Conservation (phyloP, 2,888 invertebrate species). For the Eurytoma californica region DNA sequence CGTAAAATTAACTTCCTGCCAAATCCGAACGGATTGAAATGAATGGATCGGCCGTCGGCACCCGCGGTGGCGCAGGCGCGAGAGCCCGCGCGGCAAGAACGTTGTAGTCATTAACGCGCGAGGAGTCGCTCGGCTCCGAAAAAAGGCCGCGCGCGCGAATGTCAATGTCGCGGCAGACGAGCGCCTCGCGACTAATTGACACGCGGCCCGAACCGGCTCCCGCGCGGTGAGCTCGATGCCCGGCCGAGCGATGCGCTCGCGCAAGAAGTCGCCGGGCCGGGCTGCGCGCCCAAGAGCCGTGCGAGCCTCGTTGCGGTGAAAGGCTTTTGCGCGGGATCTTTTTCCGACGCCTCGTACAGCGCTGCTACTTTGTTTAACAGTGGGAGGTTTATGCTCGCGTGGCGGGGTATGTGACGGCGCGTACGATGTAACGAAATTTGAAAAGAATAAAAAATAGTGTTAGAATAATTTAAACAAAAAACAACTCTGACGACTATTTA, state of each 20-base stretch:
- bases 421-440: no score
- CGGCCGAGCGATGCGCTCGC: conserved; percentile 6
- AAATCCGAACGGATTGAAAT: no score
- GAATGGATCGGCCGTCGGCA: no score
- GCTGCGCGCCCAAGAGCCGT: no score
- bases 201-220: conserved; percentile 31
- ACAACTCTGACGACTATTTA: no score
- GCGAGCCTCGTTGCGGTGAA: neutral
- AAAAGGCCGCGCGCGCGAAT: conserved; percentile 15
- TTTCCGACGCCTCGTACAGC: neutral
- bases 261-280: neutral
- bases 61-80: no score
- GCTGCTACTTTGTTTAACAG: neutral
- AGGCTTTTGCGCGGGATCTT: neutral
- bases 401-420: no score
- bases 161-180: conserved; percentile 38
- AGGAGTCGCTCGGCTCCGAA: neutral
- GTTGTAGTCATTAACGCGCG: neutral
- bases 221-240: conserved; percentile 27
- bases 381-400: neutral
- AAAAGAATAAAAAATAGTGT: no score
- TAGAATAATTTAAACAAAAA: no score
- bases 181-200: conserved; percentile 45
- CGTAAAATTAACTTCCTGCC: no score
- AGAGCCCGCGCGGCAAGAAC: neutral